phyloP scores from a whole-genome alignment of 2,888 invertebrate species.

The Apeira syringaria region DNA sequence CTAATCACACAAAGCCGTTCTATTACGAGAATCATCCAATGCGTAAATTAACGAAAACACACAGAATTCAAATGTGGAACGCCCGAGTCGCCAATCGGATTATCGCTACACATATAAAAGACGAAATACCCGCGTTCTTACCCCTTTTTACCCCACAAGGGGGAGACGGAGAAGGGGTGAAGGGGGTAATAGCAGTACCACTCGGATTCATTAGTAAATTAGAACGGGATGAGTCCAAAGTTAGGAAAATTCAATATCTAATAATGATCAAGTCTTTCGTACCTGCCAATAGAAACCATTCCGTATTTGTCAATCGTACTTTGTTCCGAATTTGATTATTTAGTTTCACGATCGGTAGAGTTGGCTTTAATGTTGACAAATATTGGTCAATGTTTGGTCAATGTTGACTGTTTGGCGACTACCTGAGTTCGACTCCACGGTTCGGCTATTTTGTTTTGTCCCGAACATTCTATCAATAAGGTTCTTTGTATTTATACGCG shows the following conservation, averaged over 20 bases:
- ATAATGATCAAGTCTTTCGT: slow-evolving; percentile 69
- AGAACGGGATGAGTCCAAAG: slow-evolving; percentile 84
- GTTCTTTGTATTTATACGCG: slow-evolving; percentile 19
- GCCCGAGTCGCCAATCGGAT: slow-evolving; percentile 79
- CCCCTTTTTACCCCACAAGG: slow-evolving; percentile 40
- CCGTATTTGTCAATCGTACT: slow-evolving; percentile 75
- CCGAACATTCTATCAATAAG: slow-evolving; percentile 28
- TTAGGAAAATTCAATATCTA: slow-evolving; percentile 84
- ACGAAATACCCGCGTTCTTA: slow-evolving; percentile 77
- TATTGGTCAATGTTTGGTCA: background rate
- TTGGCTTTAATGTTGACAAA: slow-evolving; percentile 54
- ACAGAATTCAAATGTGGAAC: slow-evolving; percentile 78
- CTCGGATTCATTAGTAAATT: slow-evolving; percentile 85
- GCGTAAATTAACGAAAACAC: slow-evolving; percentile 52
- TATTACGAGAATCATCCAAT: slow-evolving; percentile 19
- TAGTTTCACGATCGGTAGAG: slow-evolving; percentile 75
- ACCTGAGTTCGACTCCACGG: slow-evolving; percentile 24
- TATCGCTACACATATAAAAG: slow-evolving; percentile 82
- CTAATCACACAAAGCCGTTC: slow-evolving; percentile 13
- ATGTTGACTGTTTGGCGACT: slow-evolving; percentile 22
- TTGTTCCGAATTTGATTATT: slow-evolving; percentile 77
- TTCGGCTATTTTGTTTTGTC: slow-evolving; percentile 19
- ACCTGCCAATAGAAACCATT: slow-evolving; percentile 35
- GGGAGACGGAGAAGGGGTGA: slow-evolving; percentile 34
- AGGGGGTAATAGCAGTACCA: slow-evolving; percentile 76